Evolutionary conservation across 2,888 invertebrate genomes (phyloP).

Genomic region (Ornithoptera priamus): DNA sequence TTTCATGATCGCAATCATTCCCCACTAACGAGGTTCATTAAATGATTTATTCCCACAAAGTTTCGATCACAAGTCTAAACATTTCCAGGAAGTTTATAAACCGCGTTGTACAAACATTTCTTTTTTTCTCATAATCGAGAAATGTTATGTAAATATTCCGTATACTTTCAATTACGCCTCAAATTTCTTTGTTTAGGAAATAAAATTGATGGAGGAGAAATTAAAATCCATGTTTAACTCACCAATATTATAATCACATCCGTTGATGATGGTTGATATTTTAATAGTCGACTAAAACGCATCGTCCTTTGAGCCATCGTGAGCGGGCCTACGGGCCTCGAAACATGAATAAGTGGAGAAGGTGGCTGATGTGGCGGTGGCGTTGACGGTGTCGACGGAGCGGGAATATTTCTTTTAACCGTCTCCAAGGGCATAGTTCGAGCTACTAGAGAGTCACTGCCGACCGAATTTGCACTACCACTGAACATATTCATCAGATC

Average conservation of each 20-base stretch:
- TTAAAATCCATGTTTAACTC: slow-evolving; percentile 41
- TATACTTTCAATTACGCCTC: neutral
- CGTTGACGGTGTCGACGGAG: slow-evolving; percentile 74
- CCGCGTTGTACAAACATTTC: neutral
- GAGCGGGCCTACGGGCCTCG: slow-evolving; percentile 76
- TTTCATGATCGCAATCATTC: neutral
- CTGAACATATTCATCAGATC: slow-evolving; percentile 90
- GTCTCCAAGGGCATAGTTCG: slow-evolving; percentile 87
- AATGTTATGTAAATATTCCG: slow-evolving; percentile 15
- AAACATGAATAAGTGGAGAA: slow-evolving; percentile 67
- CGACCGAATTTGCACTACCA: slow-evolving; percentile 84
- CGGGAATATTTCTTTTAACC: slow-evolving; percentile 75
- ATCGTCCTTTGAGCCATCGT: slow-evolving; percentile 85
- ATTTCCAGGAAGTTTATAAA: neutral
- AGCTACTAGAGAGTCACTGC: slow-evolving; percentile 86
- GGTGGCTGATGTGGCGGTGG: slow-evolving; percentile 64
- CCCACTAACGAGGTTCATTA: neutral
- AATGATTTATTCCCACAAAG: slow-evolving; percentile 1
- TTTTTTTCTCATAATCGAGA: slow-evolving; percentile 5
- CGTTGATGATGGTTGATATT: slow-evolving; percentile 81
- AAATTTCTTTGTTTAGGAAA: slow-evolving; percentile 2
- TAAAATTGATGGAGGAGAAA: no score
- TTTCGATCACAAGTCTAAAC: neutral
- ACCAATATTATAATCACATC: slow-evolving; percentile 70
- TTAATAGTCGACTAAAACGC: slow-evolving; percentile 83